Evolutionary conservation across 2,888 invertebrate genomes (phyloP), one percentile per base, ranked within the genome.

Genomic region (Marronus borbonicus): DNA sequence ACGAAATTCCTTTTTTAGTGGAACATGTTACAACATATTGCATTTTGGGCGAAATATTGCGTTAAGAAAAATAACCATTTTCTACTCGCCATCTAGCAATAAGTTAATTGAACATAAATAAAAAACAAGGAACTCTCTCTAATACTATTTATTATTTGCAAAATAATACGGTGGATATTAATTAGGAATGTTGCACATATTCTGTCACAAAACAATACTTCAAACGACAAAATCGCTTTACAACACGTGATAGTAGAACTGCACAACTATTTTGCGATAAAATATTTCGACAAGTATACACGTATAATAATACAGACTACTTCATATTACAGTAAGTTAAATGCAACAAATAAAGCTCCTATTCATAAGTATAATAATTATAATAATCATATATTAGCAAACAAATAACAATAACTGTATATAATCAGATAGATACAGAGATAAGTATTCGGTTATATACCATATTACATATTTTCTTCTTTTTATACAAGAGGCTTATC

Each of bases 401-500:
- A 52, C 52, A 52, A 55, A 17, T 20, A 55, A 55, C n/a, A 55
- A 8, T 55, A 44, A 44, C 12, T 1, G 44, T 44, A 20, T 55
- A n/a, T 55, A 20, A 55, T 52, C 4, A 52, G 52, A 14, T 17
- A 17, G 55, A 55, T 20, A 20, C 24, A 62, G 12, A 62, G 28
- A 8, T 62, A 28, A 31, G 12, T 62, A 55, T 55, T 55, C n/a
- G n/a, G n/a, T 17, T 20, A 55, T 7, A 55, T 14, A 20, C 0
- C 20, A 17, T 62, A 31, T 24, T 62, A 31, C 28, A 62, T 62
- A 28, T 8, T 31, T 62, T 14, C 62, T 24, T 60, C 24, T 62
- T 62, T 62, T 62, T 62, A 62, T 62, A 62, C 62, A 68, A 68
- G 68, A 68, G 24, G 28, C 68, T 68, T 75, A 75, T 65, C 50